Percentiles rank a stretch among this genome's conserved stretches.
Conservation (phyloP, 2,113 vertebrate genomes). For the Pangasianodon gigas region DNA sequence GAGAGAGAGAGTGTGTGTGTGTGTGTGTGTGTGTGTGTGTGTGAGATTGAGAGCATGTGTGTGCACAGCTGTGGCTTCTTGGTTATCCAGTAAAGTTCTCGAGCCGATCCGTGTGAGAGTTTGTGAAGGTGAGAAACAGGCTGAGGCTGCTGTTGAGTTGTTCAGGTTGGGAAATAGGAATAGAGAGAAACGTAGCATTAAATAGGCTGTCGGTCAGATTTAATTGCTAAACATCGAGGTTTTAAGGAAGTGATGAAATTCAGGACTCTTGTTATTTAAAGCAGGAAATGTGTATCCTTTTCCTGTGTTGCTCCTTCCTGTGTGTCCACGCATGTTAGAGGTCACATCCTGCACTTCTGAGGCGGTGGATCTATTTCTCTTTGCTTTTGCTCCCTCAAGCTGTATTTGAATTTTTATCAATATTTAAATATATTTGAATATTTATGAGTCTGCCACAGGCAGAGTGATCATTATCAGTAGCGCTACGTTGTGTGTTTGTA, state of each 20-base stretch:
- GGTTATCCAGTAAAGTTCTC: background rate
- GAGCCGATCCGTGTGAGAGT: background rate
- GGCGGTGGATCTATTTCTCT: background rate
- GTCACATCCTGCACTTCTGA: slow-evolving; percentile 7
- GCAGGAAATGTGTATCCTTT: slow-evolving; percentile 34
- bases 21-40: background rate
- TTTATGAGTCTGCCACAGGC: background rate
- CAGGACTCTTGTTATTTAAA: slow-evolving; percentile 24
- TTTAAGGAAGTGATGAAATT: slow-evolving; percentile 11
- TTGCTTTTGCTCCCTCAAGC: too few relatives aligned
- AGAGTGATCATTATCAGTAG: background rate
- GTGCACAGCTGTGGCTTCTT: background rate
- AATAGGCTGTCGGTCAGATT: too few relatives aligned
- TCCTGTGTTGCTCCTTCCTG: slow-evolving; percentile 38
- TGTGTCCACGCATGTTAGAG: background rate
- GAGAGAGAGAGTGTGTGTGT: background rate
- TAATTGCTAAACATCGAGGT: background rate
- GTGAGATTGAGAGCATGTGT: background rate
- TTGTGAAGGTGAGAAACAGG: background rate
- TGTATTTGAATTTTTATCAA: background rate
- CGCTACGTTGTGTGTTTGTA: too few relatives aligned
- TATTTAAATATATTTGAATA: background rate
- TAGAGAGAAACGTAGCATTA: background rate
- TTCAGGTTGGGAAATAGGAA: background rate
- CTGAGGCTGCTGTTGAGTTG: background rate